phyloP scores from a whole-genome alignment of 2,113 vertebrate genomes.

The Paratilapia polleni region DNA sequence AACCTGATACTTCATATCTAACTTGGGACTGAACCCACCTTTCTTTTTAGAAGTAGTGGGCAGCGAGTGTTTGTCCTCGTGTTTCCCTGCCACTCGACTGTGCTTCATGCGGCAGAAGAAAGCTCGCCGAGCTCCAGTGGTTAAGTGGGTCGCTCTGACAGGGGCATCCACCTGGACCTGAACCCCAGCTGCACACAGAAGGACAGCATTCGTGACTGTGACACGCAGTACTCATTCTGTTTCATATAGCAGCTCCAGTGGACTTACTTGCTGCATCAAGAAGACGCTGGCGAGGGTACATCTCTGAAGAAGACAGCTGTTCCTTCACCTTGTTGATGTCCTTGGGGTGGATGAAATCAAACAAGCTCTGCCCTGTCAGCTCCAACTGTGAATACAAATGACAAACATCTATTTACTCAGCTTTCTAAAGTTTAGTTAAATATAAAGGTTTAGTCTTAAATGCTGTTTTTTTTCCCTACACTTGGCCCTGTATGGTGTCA shows the following conservation, averaged over 20 bases:
- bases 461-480: background rate
- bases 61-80: constrained; percentile 76
- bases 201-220: background rate
- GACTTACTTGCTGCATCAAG: constrained; percentile 86
- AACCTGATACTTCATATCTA: background rate
- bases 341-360: constrained; percentile 89
- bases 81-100: constrained; percentile 73
- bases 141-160: constrained; percentile 65
- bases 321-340: constrained; percentile 92
- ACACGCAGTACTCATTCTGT: background rate
- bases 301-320: constrained; percentile 85
- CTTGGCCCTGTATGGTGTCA: background rate
- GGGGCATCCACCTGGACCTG: constrained; percentile 82
- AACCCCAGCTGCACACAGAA: constrained; percentile 74
- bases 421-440: background rate
- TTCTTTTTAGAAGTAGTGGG: constrained; percentile 82
- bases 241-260: background rate
- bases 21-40: constrained; percentile 67
- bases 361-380: constrained; percentile 87
- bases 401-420: background rate
- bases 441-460: background rate
- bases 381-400: constrained; percentile 74
- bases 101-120: constrained; percentile 90
- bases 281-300: constrained; percentile 80
- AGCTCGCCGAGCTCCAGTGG: constrained; percentile 84